These are phyloP conservation scores for Alauda arvensis DNA, from an alignment of 2,797 vertebrate genomes.

Conservation along the genomic window DNA sequence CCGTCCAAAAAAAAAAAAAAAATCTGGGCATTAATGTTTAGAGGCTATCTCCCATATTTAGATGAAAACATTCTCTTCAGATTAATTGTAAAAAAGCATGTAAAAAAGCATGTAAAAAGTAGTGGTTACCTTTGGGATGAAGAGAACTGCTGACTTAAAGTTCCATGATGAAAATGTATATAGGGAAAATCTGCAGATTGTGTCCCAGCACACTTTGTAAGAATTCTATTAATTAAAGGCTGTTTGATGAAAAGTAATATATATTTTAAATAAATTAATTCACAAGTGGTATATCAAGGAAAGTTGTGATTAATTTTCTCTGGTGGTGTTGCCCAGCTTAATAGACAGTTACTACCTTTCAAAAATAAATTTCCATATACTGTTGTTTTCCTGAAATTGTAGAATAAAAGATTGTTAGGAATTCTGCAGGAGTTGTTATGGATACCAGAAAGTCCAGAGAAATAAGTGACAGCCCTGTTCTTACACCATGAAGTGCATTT, in stretches of 20 bases:
- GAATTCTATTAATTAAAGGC: neutral
- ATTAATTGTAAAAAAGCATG: neutral
- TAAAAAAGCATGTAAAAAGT: neutral
- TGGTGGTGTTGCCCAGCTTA: neutral
- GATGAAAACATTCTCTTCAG: neutral
- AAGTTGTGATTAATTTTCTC: neutral
- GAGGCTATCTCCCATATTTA: neutral
- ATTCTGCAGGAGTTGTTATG: neutral
- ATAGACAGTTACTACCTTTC: neutral
- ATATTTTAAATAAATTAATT: neutral
- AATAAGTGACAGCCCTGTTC: neutral
- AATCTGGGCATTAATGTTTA: neutral
- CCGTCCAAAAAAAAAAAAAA: too few species aligned
- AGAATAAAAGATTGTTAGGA: neutral
- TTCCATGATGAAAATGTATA: neutral
- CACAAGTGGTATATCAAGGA: neutral
- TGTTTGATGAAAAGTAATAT: neutral
- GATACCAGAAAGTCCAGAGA: neutral
- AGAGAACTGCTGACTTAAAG: neutral
- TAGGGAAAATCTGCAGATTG: neutral
- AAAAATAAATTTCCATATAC: neutral
- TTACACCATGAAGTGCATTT: neutral
- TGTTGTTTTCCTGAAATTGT: neutral
- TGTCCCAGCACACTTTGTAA: neutral
- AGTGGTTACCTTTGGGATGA: fast-evolving